Evolutionary conservation across 2,113 vertebrate genomes (phyloP).

Genomic region (Strix uralensis): DNA sequence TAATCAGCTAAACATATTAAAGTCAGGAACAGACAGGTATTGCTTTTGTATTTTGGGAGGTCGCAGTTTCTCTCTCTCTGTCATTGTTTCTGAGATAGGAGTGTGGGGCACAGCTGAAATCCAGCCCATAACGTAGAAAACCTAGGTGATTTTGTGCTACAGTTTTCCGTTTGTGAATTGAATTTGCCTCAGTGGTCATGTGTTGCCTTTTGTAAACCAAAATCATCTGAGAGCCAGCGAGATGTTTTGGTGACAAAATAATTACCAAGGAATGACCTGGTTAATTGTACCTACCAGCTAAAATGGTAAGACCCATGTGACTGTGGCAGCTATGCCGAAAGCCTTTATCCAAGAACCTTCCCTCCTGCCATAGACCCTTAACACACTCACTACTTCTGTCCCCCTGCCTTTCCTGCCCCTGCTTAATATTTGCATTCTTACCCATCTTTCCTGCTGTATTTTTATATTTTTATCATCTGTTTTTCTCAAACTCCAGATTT

Average conservation of each 20-base stretch:
- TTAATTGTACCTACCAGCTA: neutral
- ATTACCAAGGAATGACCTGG: neutral
- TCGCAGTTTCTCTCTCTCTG: neutral
- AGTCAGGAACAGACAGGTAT: constrained; percentile 28
- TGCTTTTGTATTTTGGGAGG: neutral
- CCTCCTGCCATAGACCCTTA: neutral
- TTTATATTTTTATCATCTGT: neutral
- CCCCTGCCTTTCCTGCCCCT: neutral
- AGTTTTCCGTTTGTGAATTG: neutral
- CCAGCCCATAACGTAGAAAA: fast-evolving
- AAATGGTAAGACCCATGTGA: neutral
- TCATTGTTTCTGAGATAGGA: neutral
- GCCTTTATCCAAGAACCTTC: neutral
- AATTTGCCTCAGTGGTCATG: neutral
- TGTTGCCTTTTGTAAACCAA: neutral
- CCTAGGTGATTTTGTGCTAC: neutral
- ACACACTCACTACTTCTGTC: neutral
- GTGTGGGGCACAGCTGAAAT: neutral
- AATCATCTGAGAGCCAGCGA: neutral
- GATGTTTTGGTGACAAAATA: neutral
- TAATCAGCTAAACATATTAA: neutral
- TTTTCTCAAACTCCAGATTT: neutral
- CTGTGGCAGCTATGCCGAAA: neutral
- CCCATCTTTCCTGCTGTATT: neutral
- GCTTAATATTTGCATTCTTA: neutral